Base-by-base conservation (phyloP, 2,113 vertebrate species). In the Gasterosteus aculeatus region DNA sequence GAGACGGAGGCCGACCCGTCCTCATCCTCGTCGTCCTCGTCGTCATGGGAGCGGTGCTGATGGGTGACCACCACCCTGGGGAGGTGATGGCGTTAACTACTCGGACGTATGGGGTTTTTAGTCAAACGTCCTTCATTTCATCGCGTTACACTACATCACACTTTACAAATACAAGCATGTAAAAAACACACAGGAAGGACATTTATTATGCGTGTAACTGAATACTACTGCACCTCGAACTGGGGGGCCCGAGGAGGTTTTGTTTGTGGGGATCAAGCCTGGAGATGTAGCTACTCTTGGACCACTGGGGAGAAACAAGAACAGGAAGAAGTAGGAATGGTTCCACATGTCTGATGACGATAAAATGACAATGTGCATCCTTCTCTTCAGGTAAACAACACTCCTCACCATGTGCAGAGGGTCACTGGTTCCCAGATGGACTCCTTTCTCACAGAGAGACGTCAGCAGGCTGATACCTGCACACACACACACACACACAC, bases 401-500 rank as follows among this genome's bases (percentile, higher is more conserved):
- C 7, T 80, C 64, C 90, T 93, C 72, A 94, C 93, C 69, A 86
- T 82, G 74, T 94, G 91, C 42, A 80, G 76, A 0, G 91, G 84
- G 77, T 94, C 89, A 10, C 9, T 78, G 70, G 86, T 93, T 26
- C 93, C 93, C 64, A 93, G 83, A 16, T 95, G 94, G 44, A 94
- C 86, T 67, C 86, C 91, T 53, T 87, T 88, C 81, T 92, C 85
- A 87, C 94, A 95, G 18, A 94, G 88, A 46, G 56, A 58, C 51
- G 19, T 89, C 79, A 95, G 88, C 70, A 92, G 71, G 72, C 61
- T n/a, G 72, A 94, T 81, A 47, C 92, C 94, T 95, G 76, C 5
- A 88, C 2, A 18, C 0, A 68, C 7, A 18, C 53, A 59, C 26
- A 15, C 31, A 58, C 15, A 33, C 33, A 51, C 10, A 44, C 42